Evolutionary conservation across 2,888 invertebrate species (phyloP).

Genomic region (Branchellion lobata): DNA sequence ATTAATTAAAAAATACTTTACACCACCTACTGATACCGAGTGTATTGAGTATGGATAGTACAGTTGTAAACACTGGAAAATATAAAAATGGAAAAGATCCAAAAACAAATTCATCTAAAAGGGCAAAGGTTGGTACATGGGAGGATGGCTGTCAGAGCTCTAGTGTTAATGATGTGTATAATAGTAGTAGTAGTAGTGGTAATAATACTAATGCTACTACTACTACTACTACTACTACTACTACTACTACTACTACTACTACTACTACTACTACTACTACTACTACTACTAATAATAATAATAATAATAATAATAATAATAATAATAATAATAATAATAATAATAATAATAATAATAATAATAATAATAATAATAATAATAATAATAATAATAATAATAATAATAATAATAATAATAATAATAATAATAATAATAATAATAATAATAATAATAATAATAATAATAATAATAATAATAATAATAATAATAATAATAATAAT

Average conservation of each 20-base stretch:
- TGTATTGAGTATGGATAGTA: too few species aligned
- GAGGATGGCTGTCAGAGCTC: too few species aligned
- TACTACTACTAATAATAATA: slow-evolving; percentile 30
- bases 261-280: slow-evolving; percentile 22
- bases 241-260: slow-evolving; percentile 22
- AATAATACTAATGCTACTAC: neutral
- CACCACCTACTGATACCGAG: too few species aligned
- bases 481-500: too few species aligned
- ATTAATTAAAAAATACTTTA: too few species aligned
- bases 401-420: neutral
- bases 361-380: neutral
- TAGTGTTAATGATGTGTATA: too few species aligned
- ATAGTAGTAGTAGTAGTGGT: neutral
- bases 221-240: slow-evolving; percentile 16
- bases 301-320: neutral
- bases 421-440: neutral
- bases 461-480: neutral
- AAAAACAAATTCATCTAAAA: too few species aligned
- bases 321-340: neutral
- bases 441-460: neutral
- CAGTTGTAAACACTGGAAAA: too few species aligned
- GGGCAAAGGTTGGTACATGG: too few species aligned
- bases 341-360: neutral
- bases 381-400: neutral
- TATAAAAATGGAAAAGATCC: too few species aligned